phyloP scores from a whole-genome alignment of 2,113 vertebrate species.

The Phalacrocorax carbo region DNA sequence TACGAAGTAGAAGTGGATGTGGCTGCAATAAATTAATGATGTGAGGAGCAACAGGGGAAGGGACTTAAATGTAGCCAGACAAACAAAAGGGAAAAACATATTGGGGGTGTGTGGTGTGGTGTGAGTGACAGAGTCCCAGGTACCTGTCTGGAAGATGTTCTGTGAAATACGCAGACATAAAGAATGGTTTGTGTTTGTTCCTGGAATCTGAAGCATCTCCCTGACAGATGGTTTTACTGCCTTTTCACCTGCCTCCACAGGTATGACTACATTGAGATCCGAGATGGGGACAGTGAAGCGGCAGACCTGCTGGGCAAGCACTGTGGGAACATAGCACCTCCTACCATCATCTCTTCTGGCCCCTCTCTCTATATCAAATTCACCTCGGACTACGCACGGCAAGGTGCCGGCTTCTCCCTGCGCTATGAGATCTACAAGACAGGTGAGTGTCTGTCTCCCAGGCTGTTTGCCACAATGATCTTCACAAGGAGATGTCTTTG shows the following conservation, averaged over 20 bases:
- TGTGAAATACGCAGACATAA: background rate
- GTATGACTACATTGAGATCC: constrained; percentile 97
- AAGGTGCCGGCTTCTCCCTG: constrained; percentile 96
- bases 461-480: background rate
- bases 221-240: background rate
- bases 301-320: constrained; percentile 94
- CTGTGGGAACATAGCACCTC: constrained; percentile 96
- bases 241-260: constrained; percentile 69
- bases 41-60: background rate
- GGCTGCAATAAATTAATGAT: background rate
- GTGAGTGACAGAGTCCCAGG: background rate
- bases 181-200: background rate
- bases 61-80: background rate
- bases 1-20: background rate
- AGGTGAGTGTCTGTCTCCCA: constrained; percentile 74
- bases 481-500: background rate
- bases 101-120: background rate
- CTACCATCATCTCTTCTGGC: constrained; percentile 94
- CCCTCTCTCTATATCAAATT: constrained; percentile 93
- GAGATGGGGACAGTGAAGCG: constrained; percentile 87
- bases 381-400: constrained; percentile 95
- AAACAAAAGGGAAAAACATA: background rate
- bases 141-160: background rate
- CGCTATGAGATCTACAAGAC: constrained; percentile 98
- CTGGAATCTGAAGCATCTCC: background rate